Base-by-base conservation (phyloP, 2,888 invertebrate species). In the Gortyna flavago region DNA sequence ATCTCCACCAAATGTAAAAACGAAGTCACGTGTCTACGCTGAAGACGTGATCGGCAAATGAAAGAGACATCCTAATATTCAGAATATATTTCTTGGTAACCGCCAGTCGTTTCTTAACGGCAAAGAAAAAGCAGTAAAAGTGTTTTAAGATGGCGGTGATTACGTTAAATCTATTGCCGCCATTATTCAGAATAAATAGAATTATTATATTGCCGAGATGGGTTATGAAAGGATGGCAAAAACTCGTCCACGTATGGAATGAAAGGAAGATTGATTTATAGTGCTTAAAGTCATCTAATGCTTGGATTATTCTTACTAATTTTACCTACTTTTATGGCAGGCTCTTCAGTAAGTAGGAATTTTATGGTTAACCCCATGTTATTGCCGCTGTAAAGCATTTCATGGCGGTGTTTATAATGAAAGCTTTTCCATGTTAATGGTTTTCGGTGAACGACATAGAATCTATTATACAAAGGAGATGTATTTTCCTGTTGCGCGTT, bases 31-130 rank as follows among this genome's bases (percentile, higher is more conserved):
- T 85, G 88, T 89, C 79, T 85, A 69, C 79, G 73, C 65, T 73
- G 78, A 76, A 80, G 89, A 91, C 92, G 92, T 92, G 92, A 90
- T 89, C 90, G 85, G 90, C 88, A 90, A 90, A 88, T 88, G 85
- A 89, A 91, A 88, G 85, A 88, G 90, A 89, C 88, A 88, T 92
- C 88, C 89, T 87, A 90, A 86, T 84, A 88, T 87, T 88, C 86
- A 74, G 87, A 89, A 86, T 87, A 81, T 84, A 87, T 85, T 90
- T 90, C 89, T 89, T 80, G 65, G 87, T 87, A 88, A 86, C 82
- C 57, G 73, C 71, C 77, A 70, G 77, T 67, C 79, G 77, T 89
- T 89, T 89, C 84, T 83, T 78, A 87, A 65, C 80, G 85, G 84
- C 79, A 72, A 74, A 85, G 72, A 89, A 90, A 83, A 84, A 88